Evolutionary conservation across 2,113 vertebrate species (phyloP).

Genomic region (Podilymbus podiceps): DNA sequence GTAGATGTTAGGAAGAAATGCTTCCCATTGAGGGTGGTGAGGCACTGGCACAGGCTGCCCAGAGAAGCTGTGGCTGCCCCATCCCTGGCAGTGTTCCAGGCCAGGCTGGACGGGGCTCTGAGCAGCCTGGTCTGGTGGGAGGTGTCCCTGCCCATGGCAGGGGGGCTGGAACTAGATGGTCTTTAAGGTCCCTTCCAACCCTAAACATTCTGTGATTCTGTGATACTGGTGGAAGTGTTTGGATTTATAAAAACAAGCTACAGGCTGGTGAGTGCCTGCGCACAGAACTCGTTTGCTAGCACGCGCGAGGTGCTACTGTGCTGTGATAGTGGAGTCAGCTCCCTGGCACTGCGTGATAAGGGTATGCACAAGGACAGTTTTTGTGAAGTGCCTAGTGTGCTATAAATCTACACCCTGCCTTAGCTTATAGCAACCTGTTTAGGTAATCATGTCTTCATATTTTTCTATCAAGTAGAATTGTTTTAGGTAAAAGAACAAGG

Average conservation of each 20-base stretch:
- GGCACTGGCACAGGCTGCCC: too few species aligned
- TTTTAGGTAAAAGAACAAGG: background rate
- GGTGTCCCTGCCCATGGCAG: too few species aligned
- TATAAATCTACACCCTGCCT: background rate
- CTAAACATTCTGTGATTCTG: too few species aligned
- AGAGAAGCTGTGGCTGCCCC: too few species aligned
- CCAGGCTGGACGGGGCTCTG: too few species aligned
- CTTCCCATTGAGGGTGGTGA: too few species aligned
- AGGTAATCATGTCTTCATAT: background rate
- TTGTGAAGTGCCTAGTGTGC: background rate
- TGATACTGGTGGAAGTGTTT: background rate
- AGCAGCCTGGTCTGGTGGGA: too few species aligned
- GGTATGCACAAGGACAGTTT: background rate
- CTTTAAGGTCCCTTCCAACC: too few species aligned
- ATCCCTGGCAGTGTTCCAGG: too few species aligned
- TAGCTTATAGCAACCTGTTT: background rate
- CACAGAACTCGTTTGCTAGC: accelerated
- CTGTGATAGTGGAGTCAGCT: background rate
- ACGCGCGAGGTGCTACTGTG: background rate
- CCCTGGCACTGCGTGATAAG: background rate
- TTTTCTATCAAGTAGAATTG: background rate
- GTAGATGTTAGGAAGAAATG: too few species aligned
- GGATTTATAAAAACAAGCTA: background rate
- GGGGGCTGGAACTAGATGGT: too few species aligned
- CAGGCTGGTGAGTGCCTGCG: background rate